A percentile compares a stretch with the other conserved stretches of the same genome.
These are phyloP conservation scores for Lordiphosa fenestrarum DNA, from an alignment of 2,888 invertebrate species.

Conservation along the genomic window DNA sequence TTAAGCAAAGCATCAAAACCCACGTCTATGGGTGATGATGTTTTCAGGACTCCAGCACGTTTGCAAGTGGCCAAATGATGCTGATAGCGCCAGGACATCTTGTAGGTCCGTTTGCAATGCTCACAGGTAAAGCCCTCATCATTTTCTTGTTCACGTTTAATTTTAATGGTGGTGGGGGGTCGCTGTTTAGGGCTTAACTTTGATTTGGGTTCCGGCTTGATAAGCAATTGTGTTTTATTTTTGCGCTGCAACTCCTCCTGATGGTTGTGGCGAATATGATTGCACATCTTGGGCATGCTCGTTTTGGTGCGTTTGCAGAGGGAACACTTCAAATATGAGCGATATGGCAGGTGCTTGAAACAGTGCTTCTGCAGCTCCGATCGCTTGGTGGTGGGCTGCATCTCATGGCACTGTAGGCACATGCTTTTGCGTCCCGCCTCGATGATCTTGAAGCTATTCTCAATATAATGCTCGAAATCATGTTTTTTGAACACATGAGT, in stretches of 20 bases:
- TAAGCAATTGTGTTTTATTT: conserved; percentile 48
- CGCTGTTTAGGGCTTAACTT: neutral
- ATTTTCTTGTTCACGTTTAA: neutral
- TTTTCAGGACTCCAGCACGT: neutral
- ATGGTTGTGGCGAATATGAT: conserved; percentile 70
- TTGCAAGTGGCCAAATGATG: conserved; percentile 37
- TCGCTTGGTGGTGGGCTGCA: conserved; percentile 52
- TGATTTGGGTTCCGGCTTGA: conserved; percentile 55
- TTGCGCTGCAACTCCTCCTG: conserved; percentile 45
- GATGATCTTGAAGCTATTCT: conserved; percentile 64
- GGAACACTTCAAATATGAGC: conserved; percentile 71
- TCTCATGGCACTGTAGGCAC: conserved; percentile 64
- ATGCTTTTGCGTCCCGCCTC: conserved; percentile 45
- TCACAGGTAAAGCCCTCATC: conserved; percentile 32
- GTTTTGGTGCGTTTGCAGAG: conserved; percentile 73
- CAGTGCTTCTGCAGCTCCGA: conserved; percentile 71
- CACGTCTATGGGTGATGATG: neutral
- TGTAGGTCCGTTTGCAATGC: conserved; percentile 58
- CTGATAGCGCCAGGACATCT: conserved; percentile 43
- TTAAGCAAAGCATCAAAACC: conserved; percentile 31
- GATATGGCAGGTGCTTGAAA: conserved; percentile 74
- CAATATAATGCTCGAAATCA: conserved; percentile 65
- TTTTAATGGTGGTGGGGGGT: conserved; percentile 1
- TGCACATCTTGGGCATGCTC: conserved; percentile 71
- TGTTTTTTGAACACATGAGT: conserved; percentile 69